phyloP scores from a whole-genome alignment of 1,140 invertebrate species.

The Atta cephalotes region DNA sequence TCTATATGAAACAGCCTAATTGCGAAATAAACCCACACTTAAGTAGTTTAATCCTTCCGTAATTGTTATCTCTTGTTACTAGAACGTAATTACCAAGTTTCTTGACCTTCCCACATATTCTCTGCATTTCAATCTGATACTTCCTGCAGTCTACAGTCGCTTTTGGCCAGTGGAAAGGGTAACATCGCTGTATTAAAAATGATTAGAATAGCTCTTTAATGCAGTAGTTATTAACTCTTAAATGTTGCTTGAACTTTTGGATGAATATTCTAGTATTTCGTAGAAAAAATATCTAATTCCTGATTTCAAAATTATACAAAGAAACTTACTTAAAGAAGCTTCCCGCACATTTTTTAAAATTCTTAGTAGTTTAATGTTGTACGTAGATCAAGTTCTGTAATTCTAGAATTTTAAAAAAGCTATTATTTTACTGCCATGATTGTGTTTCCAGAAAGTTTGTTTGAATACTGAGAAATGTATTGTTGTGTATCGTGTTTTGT shows the following conservation, averaged over 20 bases:
- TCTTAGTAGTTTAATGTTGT: not conserved
- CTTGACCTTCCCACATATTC: constrained; percentile 9
- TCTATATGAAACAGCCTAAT: constrained; percentile 3
- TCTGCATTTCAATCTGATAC: not conserved
- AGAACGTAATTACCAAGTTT: constrained; percentile 29
- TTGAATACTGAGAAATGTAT: not conserved
- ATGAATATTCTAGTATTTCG: not conserved
- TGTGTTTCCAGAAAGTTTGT: not conserved
- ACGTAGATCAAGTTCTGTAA: not conserved
- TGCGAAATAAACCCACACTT: constrained; percentile 38
- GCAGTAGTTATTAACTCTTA: not conserved
- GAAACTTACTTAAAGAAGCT: not conserved
- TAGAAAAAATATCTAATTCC: not conserved
- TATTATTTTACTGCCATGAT: not conserved
- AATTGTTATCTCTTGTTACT: constrained; percentile 39
- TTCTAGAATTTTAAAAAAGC: not conserved
- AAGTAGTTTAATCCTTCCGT: constrained; percentile 24
- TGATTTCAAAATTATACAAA: not conserved
- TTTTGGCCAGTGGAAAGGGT: constrained; percentile 64
- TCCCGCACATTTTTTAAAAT: not conserved
- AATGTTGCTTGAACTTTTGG: not conserved
- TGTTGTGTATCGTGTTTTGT: constrained; percentile 20
- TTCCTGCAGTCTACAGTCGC: not conserved
- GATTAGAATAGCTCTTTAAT: not conserved
- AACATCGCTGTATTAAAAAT: constrained; percentile 5